These are phyloP conservation scores for Drosophila tropicalis DNA, from an alignment of 1,140 invertebrate genomes.

Conservation along the genomic window DNA sequence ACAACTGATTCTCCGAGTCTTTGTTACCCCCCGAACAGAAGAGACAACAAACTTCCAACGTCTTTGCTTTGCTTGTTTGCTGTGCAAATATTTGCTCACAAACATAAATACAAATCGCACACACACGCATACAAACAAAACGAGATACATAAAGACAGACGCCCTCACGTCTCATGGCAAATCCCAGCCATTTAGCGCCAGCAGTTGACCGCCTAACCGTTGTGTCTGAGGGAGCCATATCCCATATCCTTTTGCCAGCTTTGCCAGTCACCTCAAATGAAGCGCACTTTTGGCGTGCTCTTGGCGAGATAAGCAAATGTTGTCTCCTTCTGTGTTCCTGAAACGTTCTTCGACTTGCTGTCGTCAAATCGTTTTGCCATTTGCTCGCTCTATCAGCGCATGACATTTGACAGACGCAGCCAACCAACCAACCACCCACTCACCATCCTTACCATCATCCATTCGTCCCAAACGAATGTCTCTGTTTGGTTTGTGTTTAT, in stretches of 20 bases:
- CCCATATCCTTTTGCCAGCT: constrained; percentile 61
- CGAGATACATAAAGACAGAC: constrained; percentile 8
- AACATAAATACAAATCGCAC: constrained; percentile 69
- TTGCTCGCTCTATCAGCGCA: constrained; percentile 72
- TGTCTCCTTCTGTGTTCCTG: constrained; percentile 50
- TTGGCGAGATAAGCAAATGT: constrained; percentile 68
- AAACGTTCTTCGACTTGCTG: constrained; percentile 53
- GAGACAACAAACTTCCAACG: background rate
- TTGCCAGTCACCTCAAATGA: constrained; percentile 66
- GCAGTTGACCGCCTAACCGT: constrained; percentile 47
- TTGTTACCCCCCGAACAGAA: constrained; percentile 2
- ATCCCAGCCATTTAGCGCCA: constrained; percentile 71
- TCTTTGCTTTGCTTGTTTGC: constrained; percentile 28
- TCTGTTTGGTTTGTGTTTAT: constrained; percentile 52
- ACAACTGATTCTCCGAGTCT: constrained; percentile 36
- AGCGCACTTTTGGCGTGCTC: constrained; percentile 69
- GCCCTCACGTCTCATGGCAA: constrained; percentile 58
- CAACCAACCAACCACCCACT: background rate
- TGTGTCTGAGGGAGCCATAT: constrained; percentile 32
- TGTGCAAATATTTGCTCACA: constrained; percentile 77
- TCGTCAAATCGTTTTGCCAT: constrained; percentile 63
- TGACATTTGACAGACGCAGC: constrained; percentile 69
- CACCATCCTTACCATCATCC: background rate
- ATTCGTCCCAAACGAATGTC: constrained; percentile 9
- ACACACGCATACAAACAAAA: too few species aligned